Evolutionary conservation across 2,113 vertebrate species (phyloP).

Genomic region (Protobothrops mucrosquamatus): DNA sequence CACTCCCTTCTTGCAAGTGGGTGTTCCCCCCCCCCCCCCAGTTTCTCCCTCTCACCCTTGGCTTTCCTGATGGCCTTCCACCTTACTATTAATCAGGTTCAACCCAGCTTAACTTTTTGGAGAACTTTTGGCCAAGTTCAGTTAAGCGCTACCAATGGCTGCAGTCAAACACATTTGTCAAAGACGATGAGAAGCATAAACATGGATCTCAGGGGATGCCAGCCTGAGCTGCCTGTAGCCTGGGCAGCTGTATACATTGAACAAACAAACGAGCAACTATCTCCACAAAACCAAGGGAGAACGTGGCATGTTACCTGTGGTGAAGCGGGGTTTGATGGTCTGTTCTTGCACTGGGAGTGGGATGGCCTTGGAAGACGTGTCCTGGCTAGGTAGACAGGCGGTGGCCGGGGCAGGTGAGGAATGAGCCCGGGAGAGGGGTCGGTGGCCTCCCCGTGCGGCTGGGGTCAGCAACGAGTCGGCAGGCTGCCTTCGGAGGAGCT

Average conservation of each 20-base stretch:
- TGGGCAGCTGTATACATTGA: background rate
- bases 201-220: background rate
- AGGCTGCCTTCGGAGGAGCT: constrained; percentile 64
- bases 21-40: rapidly evolving
- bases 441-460: constrained; percentile 72
- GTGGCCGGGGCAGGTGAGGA: constrained; percentile 85
- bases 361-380: constrained; percentile 62
- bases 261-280: background rate
- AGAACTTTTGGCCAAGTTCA: background rate
- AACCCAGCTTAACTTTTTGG: background rate
- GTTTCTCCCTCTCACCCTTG: background rate
- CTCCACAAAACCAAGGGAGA: background rate
- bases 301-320: constrained; percentile 75
- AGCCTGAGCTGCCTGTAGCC: background rate
- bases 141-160: background rate
- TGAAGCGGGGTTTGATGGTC: constrained; percentile 74
- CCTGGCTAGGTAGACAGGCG: constrained; percentile 70
- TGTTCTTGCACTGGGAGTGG: constrained; percentile 62
- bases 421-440: constrained; percentile 81
- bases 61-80: background rate
- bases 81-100: background rate
- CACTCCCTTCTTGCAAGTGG: background rate
- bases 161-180: background rate
- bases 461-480: constrained; percentile 68
- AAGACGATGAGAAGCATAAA: background rate